A percentile compares a stretch with the other conserved stretches of the same genome.
These are phyloP conservation scores for Mus spretus DNA, from an alignment of 2,797 vertebrate species.

Conservation along the genomic window DNA sequence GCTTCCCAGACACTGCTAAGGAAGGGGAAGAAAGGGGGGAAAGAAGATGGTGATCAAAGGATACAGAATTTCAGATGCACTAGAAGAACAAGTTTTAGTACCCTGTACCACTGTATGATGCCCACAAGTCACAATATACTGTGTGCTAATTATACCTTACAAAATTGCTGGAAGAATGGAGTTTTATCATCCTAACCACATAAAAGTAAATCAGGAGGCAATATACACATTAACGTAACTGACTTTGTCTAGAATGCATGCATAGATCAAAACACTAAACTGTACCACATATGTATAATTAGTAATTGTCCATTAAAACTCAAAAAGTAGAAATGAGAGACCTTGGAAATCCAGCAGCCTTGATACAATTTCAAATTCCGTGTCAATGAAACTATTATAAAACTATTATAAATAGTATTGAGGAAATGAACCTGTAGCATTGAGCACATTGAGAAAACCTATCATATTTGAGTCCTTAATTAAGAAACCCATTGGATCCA, in stretches of 20 bases:
- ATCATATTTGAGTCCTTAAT: neutral
- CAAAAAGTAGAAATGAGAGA: neutral
- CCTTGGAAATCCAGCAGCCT: neutral
- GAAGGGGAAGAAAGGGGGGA: too few relatives aligned
- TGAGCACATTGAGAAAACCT: conserved; percentile 16
- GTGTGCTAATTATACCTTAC: too few relatives aligned
- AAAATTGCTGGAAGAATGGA: neutral
- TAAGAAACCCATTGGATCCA: neutral
- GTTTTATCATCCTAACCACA: neutral
- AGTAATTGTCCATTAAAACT: neutral
- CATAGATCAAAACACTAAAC: neutral
- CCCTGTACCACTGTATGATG: too few relatives aligned
- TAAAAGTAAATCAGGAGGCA: neutral
- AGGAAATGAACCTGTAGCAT: neutral
- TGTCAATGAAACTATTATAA: conserved; percentile 31
- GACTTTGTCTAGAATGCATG: neutral
- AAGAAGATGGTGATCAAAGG: too few relatives aligned
- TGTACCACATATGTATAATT: neutral
- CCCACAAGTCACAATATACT: too few relatives aligned
- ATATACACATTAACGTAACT: neutral
- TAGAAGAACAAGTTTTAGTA: too few relatives aligned
- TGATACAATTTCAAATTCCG: conserved; percentile 12
- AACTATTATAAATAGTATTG: conserved; percentile 32
- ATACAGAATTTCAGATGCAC: too few relatives aligned
- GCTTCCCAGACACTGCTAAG: too few relatives aligned